phyloP scores from a whole-genome alignment of 2,113 vertebrate species.

The Bubo bubo region DNA sequence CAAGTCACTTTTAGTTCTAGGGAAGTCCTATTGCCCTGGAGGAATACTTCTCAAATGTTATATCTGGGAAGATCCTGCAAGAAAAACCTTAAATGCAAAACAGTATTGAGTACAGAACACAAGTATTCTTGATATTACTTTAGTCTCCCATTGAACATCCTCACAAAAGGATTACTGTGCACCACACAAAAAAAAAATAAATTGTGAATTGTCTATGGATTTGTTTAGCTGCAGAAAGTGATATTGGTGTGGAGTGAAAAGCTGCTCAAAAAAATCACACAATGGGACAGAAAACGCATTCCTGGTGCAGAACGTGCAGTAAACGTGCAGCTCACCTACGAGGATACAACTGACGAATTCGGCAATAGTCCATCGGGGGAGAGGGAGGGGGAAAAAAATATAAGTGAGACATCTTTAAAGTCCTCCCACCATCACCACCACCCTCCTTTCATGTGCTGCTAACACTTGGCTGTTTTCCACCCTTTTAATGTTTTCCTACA shows the following conservation, averaged over 20 bases:
- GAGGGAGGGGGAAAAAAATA: conserved; percentile 74
- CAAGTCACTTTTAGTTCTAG: neutral
- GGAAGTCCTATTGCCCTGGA: neutral
- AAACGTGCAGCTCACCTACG: conserved; percentile 84
- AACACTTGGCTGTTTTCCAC: neutral
- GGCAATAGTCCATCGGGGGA: conserved; percentile 77
- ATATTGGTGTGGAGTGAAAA: conserved; percentile 79
- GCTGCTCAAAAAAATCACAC: conserved; percentile 78
- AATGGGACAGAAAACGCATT: conserved; percentile 80
- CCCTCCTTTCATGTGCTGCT: conserved; percentile 40
- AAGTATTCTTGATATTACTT: neutral
- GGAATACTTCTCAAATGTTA: neutral
- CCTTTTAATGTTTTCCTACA: neutral
- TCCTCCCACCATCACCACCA: conserved; percentile 55
- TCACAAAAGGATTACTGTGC: conserved; percentile 44
- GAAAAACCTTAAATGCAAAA: conserved; percentile 14
- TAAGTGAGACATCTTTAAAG: conserved; percentile 70
- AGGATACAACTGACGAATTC: conserved; percentile 75
- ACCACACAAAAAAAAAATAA: conserved; percentile 36
- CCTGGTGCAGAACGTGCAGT: conserved; percentile 83
- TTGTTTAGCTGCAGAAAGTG: conserved; percentile 76
- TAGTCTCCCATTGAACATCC: conserved; percentile 32
- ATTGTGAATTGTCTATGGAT: conserved; percentile 70
- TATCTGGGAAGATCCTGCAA: neutral
- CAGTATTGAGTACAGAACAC: neutral